These are phyloP conservation scores for Dipodomys stephensi DNA, from an alignment of 2,113 vertebrate species.

Conservation along the genomic window DNA sequence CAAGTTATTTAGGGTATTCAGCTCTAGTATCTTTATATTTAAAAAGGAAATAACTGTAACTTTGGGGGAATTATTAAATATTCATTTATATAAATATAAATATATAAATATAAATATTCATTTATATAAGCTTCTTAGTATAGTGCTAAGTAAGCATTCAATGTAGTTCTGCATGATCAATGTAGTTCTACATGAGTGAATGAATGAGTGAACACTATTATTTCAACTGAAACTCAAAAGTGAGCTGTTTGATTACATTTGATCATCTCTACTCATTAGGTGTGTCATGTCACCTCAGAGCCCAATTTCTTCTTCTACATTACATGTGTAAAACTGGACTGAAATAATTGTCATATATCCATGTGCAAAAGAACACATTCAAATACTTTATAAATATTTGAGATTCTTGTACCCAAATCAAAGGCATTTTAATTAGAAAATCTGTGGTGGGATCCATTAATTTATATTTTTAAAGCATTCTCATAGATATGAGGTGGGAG, in stretches of 20 bases:
- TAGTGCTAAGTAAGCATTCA: slow-evolving; percentile 25
- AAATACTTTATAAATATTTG: neutral
- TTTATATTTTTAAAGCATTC: neutral
- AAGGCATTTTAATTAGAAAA: neutral
- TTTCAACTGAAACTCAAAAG: neutral
- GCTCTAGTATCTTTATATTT: neutral
- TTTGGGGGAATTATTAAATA: neutral
- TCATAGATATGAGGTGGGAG: neutral
- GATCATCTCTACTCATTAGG: neutral
- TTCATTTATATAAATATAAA: neutral
- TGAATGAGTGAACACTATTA: neutral
- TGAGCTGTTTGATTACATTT: neutral
- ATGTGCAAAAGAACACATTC: neutral
- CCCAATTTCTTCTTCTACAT: neutral
- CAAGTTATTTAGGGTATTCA: neutral
- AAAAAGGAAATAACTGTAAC: neutral
- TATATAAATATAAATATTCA: no score
- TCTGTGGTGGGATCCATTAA: neutral
- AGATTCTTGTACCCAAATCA: neutral
- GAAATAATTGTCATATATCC: neutral
- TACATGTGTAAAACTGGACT: neutral
- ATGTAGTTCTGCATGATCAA: neutral
- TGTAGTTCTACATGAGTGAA: neutral
- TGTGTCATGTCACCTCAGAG: neutral
- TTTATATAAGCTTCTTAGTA: slow-evolving; percentile 3